phyloP scores from a whole-genome alignment of 2,888 invertebrate species.

The Hoplodrina ambigua region DNA sequence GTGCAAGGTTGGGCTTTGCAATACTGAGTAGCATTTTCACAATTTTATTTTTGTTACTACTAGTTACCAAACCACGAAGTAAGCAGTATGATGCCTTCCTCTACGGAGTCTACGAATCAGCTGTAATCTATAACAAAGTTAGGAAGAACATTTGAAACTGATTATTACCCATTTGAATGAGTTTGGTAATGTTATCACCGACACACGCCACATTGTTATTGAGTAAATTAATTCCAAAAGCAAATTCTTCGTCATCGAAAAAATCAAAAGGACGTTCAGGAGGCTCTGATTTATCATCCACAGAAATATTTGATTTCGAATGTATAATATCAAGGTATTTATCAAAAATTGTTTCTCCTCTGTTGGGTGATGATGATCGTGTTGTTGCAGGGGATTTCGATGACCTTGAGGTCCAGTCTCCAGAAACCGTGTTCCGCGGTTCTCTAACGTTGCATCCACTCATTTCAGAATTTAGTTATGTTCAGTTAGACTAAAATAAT shows the following conservation, averaged over 20 bases:
- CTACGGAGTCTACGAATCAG: background rate
- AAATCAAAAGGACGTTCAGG: constrained; percentile 84
- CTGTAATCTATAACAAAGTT: background rate
- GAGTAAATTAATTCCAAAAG: constrained; percentile 84
- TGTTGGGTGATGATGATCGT: constrained; percentile 70
- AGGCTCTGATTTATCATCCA: constrained; percentile 74
- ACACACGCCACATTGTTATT: constrained; percentile 88
- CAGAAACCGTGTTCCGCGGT: constrained; percentile 42
- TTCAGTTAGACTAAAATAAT: constrained; percentile 45
- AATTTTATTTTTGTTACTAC: too few species aligned
- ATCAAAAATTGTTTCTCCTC: constrained; percentile 78
- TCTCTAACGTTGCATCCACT: constrained; percentile 65
- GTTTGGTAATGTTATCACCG: constrained; percentile 83
- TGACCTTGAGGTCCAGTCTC: constrained; percentile 45
- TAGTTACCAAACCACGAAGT: too few species aligned
- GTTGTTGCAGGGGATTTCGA: constrained; percentile 68
- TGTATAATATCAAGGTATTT: constrained; percentile 81
- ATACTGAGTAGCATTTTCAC: too few species aligned
- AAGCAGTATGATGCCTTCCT: too few species aligned
- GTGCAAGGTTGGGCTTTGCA: too few species aligned
- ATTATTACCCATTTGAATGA: constrained; percentile 83
- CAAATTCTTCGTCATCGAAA: constrained; percentile 86
- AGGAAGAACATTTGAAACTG: background rate
- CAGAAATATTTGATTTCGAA: constrained; percentile 78
- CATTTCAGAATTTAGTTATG: constrained; percentile 68